Conservation (phyloP, 2,797 vertebrate genomes). For the Coranthus polyacanthus region DNA sequence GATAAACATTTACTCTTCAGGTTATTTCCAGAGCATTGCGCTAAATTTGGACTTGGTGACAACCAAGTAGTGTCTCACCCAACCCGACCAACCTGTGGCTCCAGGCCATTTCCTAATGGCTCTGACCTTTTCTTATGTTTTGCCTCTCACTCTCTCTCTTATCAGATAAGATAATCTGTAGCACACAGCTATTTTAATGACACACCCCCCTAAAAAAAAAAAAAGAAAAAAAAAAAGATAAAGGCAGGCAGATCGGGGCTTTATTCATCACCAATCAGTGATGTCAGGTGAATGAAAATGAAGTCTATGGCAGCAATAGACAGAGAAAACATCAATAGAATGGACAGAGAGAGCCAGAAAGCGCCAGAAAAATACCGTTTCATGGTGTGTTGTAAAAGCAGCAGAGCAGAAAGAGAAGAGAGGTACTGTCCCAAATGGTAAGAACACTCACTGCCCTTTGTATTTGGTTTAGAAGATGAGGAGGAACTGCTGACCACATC, state of each 20-base stretch:
- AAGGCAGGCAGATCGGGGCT: conserved; percentile 15
- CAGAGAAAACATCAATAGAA: conserved; percentile 22
- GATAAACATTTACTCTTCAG: conserved; percentile 69
- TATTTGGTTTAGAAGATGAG: conserved; percentile 65
- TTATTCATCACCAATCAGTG: conserved; percentile 26
- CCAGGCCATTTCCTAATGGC: conserved; percentile 71
- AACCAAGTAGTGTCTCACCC: conserved; percentile 35
- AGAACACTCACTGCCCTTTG: conserved; percentile 77
- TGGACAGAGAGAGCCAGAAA: neutral
- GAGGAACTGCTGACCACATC: conserved; percentile 83
- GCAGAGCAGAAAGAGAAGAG: conserved; percentile 49
- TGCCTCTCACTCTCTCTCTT: conserved; percentile 12
- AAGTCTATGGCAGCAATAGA: conserved; percentile 9
- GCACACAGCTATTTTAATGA: conserved; percentile 34
- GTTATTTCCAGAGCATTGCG: conserved; percentile 64
- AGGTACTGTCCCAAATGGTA: conserved; percentile 75
- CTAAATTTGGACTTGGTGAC: conserved; percentile 71
- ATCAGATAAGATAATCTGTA: conserved; percentile 39
- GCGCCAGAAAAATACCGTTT: conserved; percentile 53
- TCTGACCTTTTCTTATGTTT: conserved; percentile 69
- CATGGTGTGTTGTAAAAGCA: conserved; percentile 63
- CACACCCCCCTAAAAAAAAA: too few species aligned
- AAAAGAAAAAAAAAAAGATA: conserved; percentile 29
- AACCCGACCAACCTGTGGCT: conserved; percentile 55
- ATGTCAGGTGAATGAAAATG: conserved; percentile 12